phyloP scores from a whole-genome alignment of 2,797 vertebrate species.

The Chelon auratus region DNA sequence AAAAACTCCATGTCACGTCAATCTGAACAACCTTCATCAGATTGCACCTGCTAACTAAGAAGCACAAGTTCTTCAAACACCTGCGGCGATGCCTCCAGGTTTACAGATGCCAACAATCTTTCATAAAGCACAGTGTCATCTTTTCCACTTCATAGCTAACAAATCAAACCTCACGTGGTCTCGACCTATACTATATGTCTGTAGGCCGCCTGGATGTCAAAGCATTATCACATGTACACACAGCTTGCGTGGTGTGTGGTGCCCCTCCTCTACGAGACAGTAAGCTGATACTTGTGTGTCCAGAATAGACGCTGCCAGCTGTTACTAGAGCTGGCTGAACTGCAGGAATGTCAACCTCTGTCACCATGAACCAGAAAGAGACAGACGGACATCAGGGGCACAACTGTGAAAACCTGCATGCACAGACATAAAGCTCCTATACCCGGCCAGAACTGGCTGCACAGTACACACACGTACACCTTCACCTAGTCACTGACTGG shows the following conservation, averaged over 20 bases:
- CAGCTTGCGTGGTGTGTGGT: background rate
- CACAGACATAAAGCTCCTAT: slow-evolving; percentile 41
- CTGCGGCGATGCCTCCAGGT: too few species aligned
- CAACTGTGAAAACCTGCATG: background rate
- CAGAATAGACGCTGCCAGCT: slow-evolving; percentile 75
- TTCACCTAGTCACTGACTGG: slow-evolving; percentile 1
- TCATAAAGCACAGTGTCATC: background rate
- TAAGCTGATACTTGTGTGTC: slow-evolving; percentile 53
- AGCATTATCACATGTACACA: slow-evolving; percentile 18
- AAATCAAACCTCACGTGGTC: background rate
- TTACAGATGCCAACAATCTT: background rate
- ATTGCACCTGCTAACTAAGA: background rate
- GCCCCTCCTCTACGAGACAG: slow-evolving; percentile 6
- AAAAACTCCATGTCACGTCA: too few species aligned
- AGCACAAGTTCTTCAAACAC: background rate
- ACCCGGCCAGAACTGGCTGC: slow-evolving; percentile 52
- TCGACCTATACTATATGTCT: slow-evolving; percentile 19
- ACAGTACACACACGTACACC: slow-evolving; percentile 13
- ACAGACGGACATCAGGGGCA: background rate
- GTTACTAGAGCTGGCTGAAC: slow-evolving; percentile 52
- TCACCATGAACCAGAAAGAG: slow-evolving; percentile 32
- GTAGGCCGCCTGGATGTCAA: slow-evolving; percentile 29
- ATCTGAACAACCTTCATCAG: too few species aligned
- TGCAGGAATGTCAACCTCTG: slow-evolving; percentile 49
- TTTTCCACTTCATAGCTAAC: slow-evolving; percentile 2